Evolutionary conservation across 2,113 vertebrate species (phyloP).

Genomic region (Alligator mississippiensis): DNA sequence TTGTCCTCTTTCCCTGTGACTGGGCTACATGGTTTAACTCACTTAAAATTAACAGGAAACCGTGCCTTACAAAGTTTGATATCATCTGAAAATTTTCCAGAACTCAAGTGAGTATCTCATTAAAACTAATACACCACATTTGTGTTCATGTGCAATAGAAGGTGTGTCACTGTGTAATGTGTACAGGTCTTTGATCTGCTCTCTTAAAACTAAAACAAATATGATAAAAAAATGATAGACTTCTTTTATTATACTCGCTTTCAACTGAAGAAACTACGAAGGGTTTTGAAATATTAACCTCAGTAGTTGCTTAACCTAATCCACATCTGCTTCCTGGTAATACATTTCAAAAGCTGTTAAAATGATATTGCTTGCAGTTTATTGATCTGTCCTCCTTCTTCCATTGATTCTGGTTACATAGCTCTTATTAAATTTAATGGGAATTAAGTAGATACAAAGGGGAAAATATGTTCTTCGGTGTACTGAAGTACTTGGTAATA

Average conservation of each 20-base stretch:
- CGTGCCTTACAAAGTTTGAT: conserved; percentile 87
- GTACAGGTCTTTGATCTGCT: conserved; percentile 69
- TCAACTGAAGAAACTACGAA: conserved; percentile 68
- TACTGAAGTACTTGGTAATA: conserved; percentile 1
- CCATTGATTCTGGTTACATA: not conserved
- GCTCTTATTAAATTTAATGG: not conserved
- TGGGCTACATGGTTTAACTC: conserved; percentile 91
- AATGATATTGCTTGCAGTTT: conserved; percentile 26
- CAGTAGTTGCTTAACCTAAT: conserved; percentile 36
- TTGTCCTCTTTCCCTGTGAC: conserved; percentile 90
- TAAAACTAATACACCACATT: conserved; percentile 81
- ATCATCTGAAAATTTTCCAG: conserved; percentile 89
- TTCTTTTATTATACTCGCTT: conserved; percentile 65
- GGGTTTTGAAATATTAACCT: conserved; percentile 69
- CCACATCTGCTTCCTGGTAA: conserved; percentile 73
- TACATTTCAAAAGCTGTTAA: conserved; percentile 58
- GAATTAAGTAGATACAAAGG: conserved; percentile 5
- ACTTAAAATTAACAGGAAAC: conserved; percentile 95
- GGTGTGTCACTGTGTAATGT: conserved; percentile 67
- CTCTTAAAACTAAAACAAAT: conserved; percentile 68
- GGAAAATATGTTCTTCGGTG: conserved; percentile 15
- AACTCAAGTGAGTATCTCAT: conserved; percentile 89
- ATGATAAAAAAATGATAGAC: conserved; percentile 67
- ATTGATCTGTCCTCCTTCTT: conserved; percentile 4
- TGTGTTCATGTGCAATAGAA: conserved; percentile 77